Conservation (phyloP, 2,797 vertebrate species). For the Gobio occitaniae region DNA sequence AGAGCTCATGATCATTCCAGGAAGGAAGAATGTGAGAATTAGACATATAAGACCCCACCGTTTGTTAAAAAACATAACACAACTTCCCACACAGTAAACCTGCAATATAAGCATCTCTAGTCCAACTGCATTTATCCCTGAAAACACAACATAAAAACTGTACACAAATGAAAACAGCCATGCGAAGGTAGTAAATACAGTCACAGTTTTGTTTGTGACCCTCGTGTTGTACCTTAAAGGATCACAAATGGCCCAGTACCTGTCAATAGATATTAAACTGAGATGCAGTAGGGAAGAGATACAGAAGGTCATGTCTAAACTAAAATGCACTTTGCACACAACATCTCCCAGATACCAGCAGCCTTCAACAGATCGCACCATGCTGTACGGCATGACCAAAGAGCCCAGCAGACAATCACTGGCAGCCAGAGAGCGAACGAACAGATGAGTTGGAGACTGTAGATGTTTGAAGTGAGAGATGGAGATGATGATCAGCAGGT, state of each 20-base stretch:
- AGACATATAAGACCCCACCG: conserved; percentile 43
- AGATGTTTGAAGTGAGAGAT: conserved; percentile 57
- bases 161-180: neutral
- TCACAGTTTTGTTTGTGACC: conserved; percentile 25
- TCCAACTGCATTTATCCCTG: conserved; percentile 27
- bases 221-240: conserved; percentile 47
- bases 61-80: conserved; percentile 55
- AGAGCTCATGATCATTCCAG: conserved; percentile 59
- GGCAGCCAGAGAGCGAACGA: conserved; percentile 55
- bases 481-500: conserved; percentile 56
- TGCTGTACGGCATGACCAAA: conserved; percentile 64
- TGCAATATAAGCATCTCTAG: conserved; percentile 21
- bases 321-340: conserved; percentile 61
- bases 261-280: conserved; percentile 50
- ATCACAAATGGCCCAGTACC: conserved; percentile 50
- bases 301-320: conserved; percentile 59
- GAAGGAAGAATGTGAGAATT: conserved; percentile 55
- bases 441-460: conserved; percentile 45
- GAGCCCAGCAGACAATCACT: conserved; percentile 59
- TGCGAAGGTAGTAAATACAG: neutral
- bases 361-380: conserved; percentile 62
- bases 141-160: neutral
- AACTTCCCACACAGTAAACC: conserved; percentile 52
- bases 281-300: conserved; percentile 51
- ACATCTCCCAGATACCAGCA: conserved; percentile 64